Conservation (phyloP, 1,140 invertebrate species). For the Trichomalopsis sarcophagae region DNA sequence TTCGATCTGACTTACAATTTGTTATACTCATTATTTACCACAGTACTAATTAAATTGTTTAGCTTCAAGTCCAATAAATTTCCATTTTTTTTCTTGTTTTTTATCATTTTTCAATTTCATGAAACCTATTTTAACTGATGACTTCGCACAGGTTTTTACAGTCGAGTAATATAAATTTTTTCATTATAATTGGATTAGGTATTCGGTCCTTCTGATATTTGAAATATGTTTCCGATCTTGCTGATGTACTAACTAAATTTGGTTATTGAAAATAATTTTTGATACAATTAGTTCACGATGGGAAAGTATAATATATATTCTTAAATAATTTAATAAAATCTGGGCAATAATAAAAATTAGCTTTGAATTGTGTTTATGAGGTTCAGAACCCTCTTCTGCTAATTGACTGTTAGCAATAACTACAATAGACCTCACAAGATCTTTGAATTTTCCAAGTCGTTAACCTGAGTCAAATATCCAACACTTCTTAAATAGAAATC, state of each 20-base stretch:
- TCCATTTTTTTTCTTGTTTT: too few species aligned
- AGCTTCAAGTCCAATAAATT: too few species aligned
- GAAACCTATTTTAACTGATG: neutral
- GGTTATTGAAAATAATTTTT: neutral
- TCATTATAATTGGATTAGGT: neutral
- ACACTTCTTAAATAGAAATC: neutral
- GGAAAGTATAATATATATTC: neutral
- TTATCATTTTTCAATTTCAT: too few species aligned
- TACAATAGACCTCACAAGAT: neutral
- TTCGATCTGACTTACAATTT: too few species aligned
- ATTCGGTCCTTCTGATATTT: neutral
- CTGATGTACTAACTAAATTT: neutral
- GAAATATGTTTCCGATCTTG: conserved; percentile 1
- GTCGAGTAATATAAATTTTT: neutral
- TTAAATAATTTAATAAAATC: neutral
- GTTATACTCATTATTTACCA: too few species aligned
- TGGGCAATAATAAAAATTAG: conserved; percentile 1
- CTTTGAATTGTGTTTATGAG: neutral
- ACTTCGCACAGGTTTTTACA: neutral
- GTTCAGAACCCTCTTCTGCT: neutral
- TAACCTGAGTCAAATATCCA: neutral
- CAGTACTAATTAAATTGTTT: too few species aligned
- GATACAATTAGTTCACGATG: neutral
- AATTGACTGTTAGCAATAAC: neutral
- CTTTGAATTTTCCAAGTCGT: neutral